Evolutionary conservation across 37 sponge, comb jelly and placozoan genomes (phyloP).

Genomic region (Aplysina aerophoba): DNA sequence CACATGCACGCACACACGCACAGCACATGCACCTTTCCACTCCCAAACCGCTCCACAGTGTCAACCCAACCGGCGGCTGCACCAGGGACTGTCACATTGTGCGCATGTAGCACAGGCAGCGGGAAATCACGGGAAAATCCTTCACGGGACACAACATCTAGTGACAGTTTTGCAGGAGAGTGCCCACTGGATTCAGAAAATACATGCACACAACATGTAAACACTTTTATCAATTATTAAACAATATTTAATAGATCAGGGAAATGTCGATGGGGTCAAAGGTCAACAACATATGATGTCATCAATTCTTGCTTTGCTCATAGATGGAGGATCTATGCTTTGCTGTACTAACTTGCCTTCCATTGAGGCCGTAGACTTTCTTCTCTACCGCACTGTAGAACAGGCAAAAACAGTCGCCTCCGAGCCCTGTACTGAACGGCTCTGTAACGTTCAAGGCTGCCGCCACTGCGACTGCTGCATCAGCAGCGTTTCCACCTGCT

Average conservation of each 20-base stretch:
- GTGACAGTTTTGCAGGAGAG: slow-evolving; percentile 28
- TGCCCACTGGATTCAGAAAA: slow-evolving; percentile 33
- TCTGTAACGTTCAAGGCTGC: slow-evolving; percentile 88
- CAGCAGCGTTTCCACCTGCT: slow-evolving; percentile 85
- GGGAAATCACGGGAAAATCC: slow-evolving; percentile 48
- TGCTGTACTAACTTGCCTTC: slow-evolving; percentile 44
- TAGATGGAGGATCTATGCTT: neutral
- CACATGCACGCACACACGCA: neutral
- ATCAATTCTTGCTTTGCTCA: neutral
- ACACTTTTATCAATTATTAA: too few species aligned
- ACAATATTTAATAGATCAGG: too few species aligned
- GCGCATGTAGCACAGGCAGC: slow-evolving; percentile 68
- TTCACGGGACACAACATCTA: slow-evolving; percentile 36
- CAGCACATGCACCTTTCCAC: slow-evolving; percentile 71
- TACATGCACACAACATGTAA: too few species aligned
- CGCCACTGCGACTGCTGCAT: slow-evolving; percentile 87
- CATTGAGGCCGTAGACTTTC: slow-evolving; percentile 74
- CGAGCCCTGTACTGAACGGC: slow-evolving; percentile 85
- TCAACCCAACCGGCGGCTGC: slow-evolving; percentile 91
- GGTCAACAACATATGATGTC: neutral
- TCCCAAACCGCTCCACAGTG: slow-evolving; percentile 77
- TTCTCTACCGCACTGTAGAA: slow-evolving; percentile 73
- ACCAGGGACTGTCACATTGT: slow-evolving; percentile 82
- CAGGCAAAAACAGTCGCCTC: slow-evolving; percentile 90
- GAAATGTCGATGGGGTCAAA: too few species aligned